Conservation (phyloP, 2,113 vertebrate species). For the Neodontobutis hainanensis region DNA sequence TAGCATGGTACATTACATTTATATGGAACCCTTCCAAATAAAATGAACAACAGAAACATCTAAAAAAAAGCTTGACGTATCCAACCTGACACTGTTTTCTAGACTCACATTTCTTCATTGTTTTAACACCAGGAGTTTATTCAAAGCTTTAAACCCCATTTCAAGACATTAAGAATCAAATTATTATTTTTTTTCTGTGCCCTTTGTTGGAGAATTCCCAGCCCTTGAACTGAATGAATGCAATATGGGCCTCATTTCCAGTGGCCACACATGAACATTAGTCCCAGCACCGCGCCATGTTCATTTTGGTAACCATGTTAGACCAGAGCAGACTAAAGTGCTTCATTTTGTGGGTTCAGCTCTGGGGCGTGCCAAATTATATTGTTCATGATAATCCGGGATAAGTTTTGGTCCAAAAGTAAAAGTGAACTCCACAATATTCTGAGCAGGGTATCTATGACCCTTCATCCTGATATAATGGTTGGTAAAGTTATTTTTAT, state of each 20-base stretch:
- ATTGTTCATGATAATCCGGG: too few relatives aligned
- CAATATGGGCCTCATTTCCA: not conserved
- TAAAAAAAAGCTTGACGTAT: too few relatives aligned
- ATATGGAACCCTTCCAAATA: too few relatives aligned
- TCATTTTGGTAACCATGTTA: not conserved
- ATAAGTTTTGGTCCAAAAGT: too few relatives aligned
- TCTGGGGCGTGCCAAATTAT: too few relatives aligned
- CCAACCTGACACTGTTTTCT: not conserved
- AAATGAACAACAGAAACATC: too few relatives aligned
- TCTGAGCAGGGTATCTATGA: too few relatives aligned
- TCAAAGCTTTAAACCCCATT: not conserved
- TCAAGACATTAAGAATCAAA: not conserved
- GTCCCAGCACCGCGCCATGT: not conserved
- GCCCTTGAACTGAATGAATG: not conserved
- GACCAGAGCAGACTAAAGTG: not conserved
- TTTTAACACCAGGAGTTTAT: not conserved
- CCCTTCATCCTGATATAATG: too few relatives aligned
- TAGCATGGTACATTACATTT: too few relatives aligned
- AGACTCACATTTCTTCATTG: not conserved
- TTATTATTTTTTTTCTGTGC: not conserved
- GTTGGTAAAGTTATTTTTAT: too few relatives aligned
- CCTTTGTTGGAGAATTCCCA: not conserved
- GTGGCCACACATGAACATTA: not conserved
- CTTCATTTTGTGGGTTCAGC: constrained; percentile 1
- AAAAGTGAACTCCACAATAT: too few relatives aligned